Conservation (phyloP, 2,888 invertebrate species). For the Dusona sp. region DNA sequence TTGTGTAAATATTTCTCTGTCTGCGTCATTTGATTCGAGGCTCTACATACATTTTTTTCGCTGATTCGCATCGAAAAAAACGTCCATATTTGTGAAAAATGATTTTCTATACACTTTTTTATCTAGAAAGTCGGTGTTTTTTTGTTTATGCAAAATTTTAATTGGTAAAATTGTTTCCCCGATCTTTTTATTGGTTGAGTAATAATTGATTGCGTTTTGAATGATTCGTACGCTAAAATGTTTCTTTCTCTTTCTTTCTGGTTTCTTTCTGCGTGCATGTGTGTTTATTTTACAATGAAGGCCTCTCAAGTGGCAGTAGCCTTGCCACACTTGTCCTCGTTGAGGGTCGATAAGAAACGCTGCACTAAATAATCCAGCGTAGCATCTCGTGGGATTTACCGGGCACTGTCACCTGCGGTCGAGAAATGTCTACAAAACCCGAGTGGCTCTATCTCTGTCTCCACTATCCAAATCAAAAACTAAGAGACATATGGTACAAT, state of each 20-base stretch:
- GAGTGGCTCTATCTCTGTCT: neutral
- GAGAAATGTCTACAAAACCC: slow-evolving; percentile 9
- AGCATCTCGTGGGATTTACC: slow-evolving; percentile 77
- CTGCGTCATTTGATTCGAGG: too few species aligned
- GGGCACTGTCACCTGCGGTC: slow-evolving; percentile 67
- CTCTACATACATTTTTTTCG: too few species aligned
- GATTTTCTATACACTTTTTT: too few species aligned
- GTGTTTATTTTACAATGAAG: slow-evolving; percentile 22
- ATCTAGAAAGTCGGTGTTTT: too few species aligned
- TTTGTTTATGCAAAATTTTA: too few species aligned
- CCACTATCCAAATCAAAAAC: slow-evolving; percentile 1
- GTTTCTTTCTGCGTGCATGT: slow-evolving; percentile 16
- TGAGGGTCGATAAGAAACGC: slow-evolving; percentile 74
- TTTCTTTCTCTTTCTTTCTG: neutral
- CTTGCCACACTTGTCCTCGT: slow-evolving; percentile 72
- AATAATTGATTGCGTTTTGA: slow-evolving; percentile 9
- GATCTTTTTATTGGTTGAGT: neutral
- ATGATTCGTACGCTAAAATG: neutral
- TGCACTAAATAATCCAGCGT: slow-evolving; percentile 76
- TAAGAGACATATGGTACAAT: slow-evolving; percentile 18
- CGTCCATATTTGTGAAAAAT: too few species aligned
- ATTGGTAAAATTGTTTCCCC: neutral
- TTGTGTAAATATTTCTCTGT: too few species aligned
- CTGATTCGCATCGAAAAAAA: too few species aligned
- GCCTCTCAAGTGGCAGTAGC: slow-evolving; percentile 67